These are phyloP conservation scores for Brachymystax lenok DNA, from an alignment of 2,797 vertebrate species.

Conservation along the genomic window DNA sequence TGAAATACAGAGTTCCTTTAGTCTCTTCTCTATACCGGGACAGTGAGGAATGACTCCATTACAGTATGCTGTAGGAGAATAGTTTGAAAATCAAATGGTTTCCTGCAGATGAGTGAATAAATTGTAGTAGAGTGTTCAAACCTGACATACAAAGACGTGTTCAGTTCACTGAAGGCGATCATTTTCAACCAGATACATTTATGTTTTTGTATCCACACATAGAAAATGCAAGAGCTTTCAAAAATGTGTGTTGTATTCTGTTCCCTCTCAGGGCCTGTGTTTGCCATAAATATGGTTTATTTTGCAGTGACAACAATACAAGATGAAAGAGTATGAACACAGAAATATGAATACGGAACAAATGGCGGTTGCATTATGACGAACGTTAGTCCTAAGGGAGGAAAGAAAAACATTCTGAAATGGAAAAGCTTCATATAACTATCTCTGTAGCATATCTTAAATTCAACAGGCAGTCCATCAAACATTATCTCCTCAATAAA, in stretches of 20 bases:
- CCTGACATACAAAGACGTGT: neutral
- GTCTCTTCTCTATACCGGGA: constrained; percentile 23
- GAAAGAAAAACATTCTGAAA: constrained; percentile 13
- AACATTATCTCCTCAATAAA: constrained; percentile 46
- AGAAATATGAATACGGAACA: neutral
- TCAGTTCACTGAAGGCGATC: neutral
- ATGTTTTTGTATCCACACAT: neutral
- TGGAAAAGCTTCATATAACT: neutral
- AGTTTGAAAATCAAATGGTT: neutral
- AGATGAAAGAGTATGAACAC: neutral
- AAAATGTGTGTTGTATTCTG: neutral
- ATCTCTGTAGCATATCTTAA: no score
- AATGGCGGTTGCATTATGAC: neutral
- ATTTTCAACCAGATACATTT: neutral
- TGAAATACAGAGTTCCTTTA: constrained; percentile 21
- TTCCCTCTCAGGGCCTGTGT: neutral
- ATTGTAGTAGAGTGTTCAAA: neutral
- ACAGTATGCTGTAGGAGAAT: neutral
- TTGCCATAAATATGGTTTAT: neutral
- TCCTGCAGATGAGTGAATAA: neutral
- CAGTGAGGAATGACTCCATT: constrained; percentile 12
- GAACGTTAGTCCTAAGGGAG: neutral
- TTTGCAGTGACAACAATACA: constrained; percentile 10
- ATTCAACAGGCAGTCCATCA: neutral
- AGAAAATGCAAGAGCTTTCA: neutral